Conservation (phyloP, 2,888 invertebrate genomes). For the Eupithecia insigniata region DNA sequence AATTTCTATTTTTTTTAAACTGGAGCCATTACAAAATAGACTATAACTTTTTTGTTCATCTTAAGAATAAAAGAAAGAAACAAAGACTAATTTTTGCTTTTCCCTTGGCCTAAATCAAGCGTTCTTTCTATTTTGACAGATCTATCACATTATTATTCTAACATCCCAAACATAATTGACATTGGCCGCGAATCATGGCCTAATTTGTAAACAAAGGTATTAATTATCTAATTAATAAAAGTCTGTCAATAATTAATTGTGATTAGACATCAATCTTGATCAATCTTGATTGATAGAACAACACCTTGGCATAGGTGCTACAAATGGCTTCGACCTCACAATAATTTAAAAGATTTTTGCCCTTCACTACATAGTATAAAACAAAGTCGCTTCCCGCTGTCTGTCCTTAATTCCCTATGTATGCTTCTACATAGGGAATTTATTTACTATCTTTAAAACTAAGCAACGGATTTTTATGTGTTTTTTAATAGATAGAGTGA, state of each 20-base stretch:
- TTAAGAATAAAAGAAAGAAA: neutral
- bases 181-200: slow-evolving; percentile 77
- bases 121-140: neutral
- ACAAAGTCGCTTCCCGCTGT: too few relatives aligned
- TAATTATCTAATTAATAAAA: slow-evolving; percentile 24
- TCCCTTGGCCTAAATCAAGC: neutral
- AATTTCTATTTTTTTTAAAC: slow-evolving; percentile 27
- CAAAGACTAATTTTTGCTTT: neutral
- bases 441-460: too few relatives aligned
- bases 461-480: too few relatives aligned
- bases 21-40: slow-evolving; percentile 23
- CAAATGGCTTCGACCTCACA: neutral
- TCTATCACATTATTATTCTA: slow-evolving; percentile 31
- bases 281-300: neutral
- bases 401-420: too few relatives aligned
- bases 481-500: too few relatives aligned
- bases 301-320: neutral
- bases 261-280: neutral
- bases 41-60: neutral
- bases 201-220: slow-evolving; percentile 50
- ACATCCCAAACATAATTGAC: slow-evolving; percentile 67
- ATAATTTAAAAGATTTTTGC: neutral
- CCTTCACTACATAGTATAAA: too few relatives aligned
- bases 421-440: too few relatives aligned
- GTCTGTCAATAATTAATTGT: slow-evolving; percentile 15